phyloP scores from a whole-genome alignment of 1,140 invertebrate species.

The Drosophila insularis region DNA sequence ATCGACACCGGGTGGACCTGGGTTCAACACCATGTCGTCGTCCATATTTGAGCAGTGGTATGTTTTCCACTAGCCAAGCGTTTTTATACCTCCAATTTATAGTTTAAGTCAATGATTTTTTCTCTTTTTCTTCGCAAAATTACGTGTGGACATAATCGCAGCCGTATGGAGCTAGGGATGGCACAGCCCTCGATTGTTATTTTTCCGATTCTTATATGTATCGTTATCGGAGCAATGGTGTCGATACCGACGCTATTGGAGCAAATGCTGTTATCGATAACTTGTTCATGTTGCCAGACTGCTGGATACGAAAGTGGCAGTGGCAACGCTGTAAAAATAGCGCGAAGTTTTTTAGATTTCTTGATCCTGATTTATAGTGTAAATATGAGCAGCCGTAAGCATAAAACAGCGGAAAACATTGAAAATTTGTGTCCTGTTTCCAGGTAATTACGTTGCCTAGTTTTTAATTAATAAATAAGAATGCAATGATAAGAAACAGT shows the following conservation, averaged over 20 bases:
- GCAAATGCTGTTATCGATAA: too few relatives aligned
- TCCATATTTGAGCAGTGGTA: constrained; percentile 56
- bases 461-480: neutral
- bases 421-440: constrained; percentile 77
- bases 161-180: too few relatives aligned
- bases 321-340: constrained; percentile 59
- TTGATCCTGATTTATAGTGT: constrained; percentile 36
- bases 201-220: too few relatives aligned
- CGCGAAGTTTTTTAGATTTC: constrained; percentile 59
- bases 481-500: neutral
- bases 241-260: too few relatives aligned
- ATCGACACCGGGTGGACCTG: constrained; percentile 78
- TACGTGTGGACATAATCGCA: neutral
- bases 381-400: constrained; percentile 76
- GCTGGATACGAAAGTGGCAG: neutral
- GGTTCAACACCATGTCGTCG: constrained; percentile 55
- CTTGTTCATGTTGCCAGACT: too few relatives aligned
- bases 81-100: neutral
- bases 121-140: neutral
- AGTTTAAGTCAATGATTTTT: neutral
- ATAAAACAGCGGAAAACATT: constrained; percentile 69
- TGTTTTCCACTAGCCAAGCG: constrained; percentile 30
- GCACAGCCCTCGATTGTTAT: too few relatives aligned
- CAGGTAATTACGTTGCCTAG: constrained; percentile 52
- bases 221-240: too few relatives aligned